Evolutionary conservation across 1,140 invertebrate genomes (phyloP).

Genomic region (Atopsyche davidsoni): DNA sequence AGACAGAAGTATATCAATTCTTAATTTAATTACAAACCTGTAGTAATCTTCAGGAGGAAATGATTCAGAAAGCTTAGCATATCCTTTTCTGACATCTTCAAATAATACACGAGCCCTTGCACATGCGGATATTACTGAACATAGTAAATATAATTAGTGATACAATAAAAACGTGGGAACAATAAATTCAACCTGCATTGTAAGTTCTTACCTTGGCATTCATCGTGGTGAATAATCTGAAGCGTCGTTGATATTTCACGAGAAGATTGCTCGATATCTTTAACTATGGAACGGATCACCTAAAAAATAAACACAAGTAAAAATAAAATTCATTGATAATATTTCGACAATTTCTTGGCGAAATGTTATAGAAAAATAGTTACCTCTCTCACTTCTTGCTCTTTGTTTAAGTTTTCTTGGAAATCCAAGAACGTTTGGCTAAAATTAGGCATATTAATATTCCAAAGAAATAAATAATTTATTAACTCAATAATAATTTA

Average conservation of each 20-base stretch:
- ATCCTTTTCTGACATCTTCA: slow-evolving; percentile 20
- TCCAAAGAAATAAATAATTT: too few relatives aligned
- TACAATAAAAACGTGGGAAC: neutral
- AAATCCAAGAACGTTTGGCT: slow-evolving; percentile 22
- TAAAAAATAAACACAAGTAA: slow-evolving; percentile 16
- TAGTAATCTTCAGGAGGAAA: slow-evolving; percentile 22
- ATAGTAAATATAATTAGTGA: slow-evolving; percentile 1
- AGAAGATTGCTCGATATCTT: slow-evolving; percentile 14
- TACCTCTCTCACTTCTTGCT: slow-evolving; percentile 24
- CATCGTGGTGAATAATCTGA: slow-evolving; percentile 25
- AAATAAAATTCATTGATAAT: neutral
- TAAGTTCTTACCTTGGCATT: slow-evolving; percentile 10
- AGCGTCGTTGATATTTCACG: slow-evolving; percentile 18
- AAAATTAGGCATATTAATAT: slow-evolving; percentile 22
- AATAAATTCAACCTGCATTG: neutral
- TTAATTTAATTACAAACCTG: slow-evolving; percentile 5
- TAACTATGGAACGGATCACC: slow-evolving; percentile 22
- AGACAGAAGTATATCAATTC: neutral
- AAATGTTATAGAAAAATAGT: neutral
- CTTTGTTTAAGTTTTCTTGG: slow-evolving; percentile 23
- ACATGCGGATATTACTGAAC: slow-evolving; percentile 17
- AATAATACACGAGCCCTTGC: slow-evolving; percentile 14
- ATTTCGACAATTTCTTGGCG: neutral
- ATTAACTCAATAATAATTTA: too few relatives aligned
- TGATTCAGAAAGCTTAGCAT: slow-evolving; percentile 8